Base-by-base conservation (phyloP, 2,113 vertebrate genomes). In the Manacus vitellinus region DNA sequence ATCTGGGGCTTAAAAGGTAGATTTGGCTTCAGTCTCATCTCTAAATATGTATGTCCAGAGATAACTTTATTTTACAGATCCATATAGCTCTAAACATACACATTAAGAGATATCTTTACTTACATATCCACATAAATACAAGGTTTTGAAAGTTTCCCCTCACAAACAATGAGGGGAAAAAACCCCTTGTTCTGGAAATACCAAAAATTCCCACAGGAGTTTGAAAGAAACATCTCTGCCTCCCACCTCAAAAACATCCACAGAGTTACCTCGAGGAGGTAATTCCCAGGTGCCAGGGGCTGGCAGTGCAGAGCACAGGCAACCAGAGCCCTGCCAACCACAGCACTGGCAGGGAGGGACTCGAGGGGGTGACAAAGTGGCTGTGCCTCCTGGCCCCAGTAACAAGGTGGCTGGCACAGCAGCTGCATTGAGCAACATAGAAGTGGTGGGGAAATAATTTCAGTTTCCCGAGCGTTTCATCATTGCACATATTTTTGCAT, bases 211-310 rank as follows among this genome's bases (percentile, higher is more conserved):
- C 39, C 72, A 39, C n/a, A 15, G 46, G 51, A 44, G 18, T 67
- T 39, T 23, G 62, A 74, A 70, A 46, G 49, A 68, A 88, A 75
- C 7, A 1, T 8, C 62, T 76, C 65, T 14, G 55, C 31, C n/a
- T 62, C 25, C 14, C 0, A 1, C 12, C 27, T 55, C 0, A 0
- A 73, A 61, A 75, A 33, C 19, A 44, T 22, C 0, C 2, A 46
- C 39, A 14, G 46, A 70, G 20, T 35, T 37, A 37, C 5, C 2
- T 24, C 61, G 51, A 80, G 71, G 18, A 43, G 25, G 6, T 10
- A 31, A 13, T 46, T 77, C 41, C 54, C 49, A 51, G 39, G 84
- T 72, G 31, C 24, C 59, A 31, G 68, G 33, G 31, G 30, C 49
- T 74, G 62, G 21, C 62, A 49, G 49, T 54, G 39, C 52, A 71